phyloP scores from a whole-genome alignment of 2,797 vertebrate species.

The Moxostoma hubbsi region DNA sequence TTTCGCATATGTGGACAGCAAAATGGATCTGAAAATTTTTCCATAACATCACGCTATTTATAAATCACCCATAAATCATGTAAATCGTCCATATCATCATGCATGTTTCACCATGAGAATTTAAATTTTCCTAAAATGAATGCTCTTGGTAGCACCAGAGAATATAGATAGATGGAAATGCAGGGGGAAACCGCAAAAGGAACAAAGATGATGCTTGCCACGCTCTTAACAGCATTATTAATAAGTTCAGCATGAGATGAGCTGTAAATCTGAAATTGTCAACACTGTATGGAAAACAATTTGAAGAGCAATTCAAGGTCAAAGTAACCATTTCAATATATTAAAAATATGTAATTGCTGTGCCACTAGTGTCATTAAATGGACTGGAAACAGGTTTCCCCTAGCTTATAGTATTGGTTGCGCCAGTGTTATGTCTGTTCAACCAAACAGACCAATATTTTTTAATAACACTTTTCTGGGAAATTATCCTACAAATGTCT shows the following conservation, averaged over 20 bases:
- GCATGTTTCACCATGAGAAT: conserved; percentile 13
- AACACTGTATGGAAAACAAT: conserved; percentile 12
- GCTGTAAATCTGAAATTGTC: conserved; percentile 8
- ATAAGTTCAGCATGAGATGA: conserved; percentile 14
- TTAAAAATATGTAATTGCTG: neutral
- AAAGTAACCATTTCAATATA: neutral
- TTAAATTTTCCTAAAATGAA: conserved; percentile 22
- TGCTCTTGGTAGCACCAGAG: neutral
- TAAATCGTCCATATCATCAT: conserved; percentile 20
- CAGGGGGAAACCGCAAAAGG: no score
- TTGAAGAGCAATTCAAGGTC: conserved; percentile 7
- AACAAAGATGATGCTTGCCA: conserved; percentile 14
- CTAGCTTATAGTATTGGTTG: no score
- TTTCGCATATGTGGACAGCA: conserved; percentile 11
- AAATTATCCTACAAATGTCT: no score
- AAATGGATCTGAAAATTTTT: conserved; percentile 17
- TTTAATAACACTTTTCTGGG: no score
- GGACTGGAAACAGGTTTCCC: no score
- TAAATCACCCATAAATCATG: conserved; percentile 3
- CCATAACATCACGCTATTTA: neutral
- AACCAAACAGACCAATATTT: no score
- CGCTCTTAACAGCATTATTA: conserved; percentile 9
- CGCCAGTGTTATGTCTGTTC: no score
- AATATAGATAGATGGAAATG: neutral
- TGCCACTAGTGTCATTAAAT: no score